Evolutionary conservation across 2,797 vertebrate species (phyloP).

Genomic region (Enteromius afrohamiltoni): DNA sequence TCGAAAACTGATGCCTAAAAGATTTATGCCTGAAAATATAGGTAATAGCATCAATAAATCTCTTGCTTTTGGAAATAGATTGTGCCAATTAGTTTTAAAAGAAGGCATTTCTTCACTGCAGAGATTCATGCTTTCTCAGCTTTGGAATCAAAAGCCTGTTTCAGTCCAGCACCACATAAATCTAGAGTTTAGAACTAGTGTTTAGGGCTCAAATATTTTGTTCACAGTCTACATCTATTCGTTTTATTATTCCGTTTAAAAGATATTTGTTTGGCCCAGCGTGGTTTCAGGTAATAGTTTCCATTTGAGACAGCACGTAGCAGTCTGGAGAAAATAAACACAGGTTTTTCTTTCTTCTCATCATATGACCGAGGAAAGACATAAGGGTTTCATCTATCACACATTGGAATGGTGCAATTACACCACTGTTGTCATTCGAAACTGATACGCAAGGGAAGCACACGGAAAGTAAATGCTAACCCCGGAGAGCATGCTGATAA

Average conservation of each 20-base stretch:
- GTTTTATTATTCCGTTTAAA: conserved; percentile 58
- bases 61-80: conserved; percentile 53
- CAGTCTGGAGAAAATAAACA: conserved; percentile 61
- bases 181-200: conserved; percentile 43
- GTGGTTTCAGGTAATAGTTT: conserved; percentile 59
- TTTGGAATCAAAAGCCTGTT: conserved; percentile 27
- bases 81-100: conserved; percentile 56
- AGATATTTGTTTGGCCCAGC: conserved; percentile 62
- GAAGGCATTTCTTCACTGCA: conserved; percentile 38
- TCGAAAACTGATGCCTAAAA: conserved; percentile 8
- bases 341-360: conserved; percentile 49
- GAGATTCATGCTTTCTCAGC: conserved; percentile 42
- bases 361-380: conserved; percentile 47
- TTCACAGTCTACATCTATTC: conserved; percentile 51
- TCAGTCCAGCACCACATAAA: conserved; percentile 40
- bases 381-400: conserved; percentile 54
- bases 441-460: conserved; percentile 55
- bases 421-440: conserved; percentile 51
- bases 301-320: conserved; percentile 59
- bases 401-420: conserved; percentile 59
- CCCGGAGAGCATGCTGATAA: conserved; percentile 44
- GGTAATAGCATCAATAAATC: conserved; percentile 57
- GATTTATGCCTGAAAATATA: conserved; percentile 59
- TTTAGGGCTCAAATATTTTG: conserved; percentile 58
- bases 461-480: conserved; percentile 45